Base-by-base conservation (phyloP, 2,888 invertebrate genomes). In the Diaphora mendica region DNA sequence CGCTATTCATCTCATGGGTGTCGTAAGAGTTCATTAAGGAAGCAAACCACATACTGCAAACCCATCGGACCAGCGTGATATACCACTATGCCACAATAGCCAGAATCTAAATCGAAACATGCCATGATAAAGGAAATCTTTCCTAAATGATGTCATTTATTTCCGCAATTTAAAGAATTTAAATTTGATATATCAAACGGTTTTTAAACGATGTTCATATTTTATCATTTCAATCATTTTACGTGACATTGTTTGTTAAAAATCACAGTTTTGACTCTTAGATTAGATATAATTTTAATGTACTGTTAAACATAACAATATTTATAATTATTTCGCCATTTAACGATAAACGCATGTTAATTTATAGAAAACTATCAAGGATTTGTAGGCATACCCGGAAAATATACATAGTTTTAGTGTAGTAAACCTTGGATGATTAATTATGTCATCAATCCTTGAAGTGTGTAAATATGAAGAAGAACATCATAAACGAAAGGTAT, bases 231-330 rank as follows among this genome's bases (percentile, higher is more conserved):
- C n/a, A n/a, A n/a, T n/a, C n/a, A n/a, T n/a, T 42, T 39, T 13
- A 66, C 8, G 66, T 42, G n/a, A 66, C 17, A 66, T 15, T 66
- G 39, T 66, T 44, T 66, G 59, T 42, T 15, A 66, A 42, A 17
- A 66, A n/a, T 66, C 7, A 65, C n/a, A 42, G 44, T 17, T 44
- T 59, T 4, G 26, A 59, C 4, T 26, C 15, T 13, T 26, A 26
- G 66, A 66, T 66, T 66, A 66, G 66, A 66, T 44, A 30, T 26
- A 59, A 26, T 59, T 26, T 55, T 55, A 55, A 55, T n/a, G 55
- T n/a, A 13, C n/a, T n/a, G n/a, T 55, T 59, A 26, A 59, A 59
- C 26, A 59, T 59, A 59, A 26, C 59, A 59, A 26, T 26, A 3
- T 26, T 59, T 11, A 26, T 13, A 59, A n/a, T n/a, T 26, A 26